phyloP scores from a whole-genome alignment of 2,113 vertebrate species.

The Larimichthys crocea region DNA sequence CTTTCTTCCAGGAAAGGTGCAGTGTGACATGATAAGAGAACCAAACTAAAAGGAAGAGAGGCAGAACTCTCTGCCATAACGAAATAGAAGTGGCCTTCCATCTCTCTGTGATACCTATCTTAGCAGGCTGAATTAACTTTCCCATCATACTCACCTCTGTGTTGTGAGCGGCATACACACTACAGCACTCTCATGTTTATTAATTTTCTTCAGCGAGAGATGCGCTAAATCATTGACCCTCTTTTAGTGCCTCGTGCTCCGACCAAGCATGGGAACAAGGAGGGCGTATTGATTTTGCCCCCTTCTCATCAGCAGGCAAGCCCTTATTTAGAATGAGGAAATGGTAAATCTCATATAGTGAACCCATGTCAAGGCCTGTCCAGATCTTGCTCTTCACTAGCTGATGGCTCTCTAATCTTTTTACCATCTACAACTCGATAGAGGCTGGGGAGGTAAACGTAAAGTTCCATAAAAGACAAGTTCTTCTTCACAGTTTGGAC shows the following conservation, averaged over 20 bases:
- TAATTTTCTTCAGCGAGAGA: conserved; percentile 67
- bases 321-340: conserved; percentile 68
- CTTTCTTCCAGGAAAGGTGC: background rate
- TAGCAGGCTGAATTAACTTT: conserved; percentile 64
- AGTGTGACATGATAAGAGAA: conserved; percentile 15
- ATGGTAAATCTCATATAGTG: conserved; percentile 74
- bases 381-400: conserved; percentile 67
- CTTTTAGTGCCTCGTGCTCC: conserved; percentile 64
- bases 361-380: conserved; percentile 69
- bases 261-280: conserved; percentile 71
- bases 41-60: conserved; percentile 16
- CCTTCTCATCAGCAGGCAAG: conserved; percentile 72
- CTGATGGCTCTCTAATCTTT: conserved; percentile 75
- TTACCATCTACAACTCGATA: conserved; percentile 62
- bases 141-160: conserved; percentile 62
- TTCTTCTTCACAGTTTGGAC: conserved; percentile 12
- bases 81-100: conserved; percentile 70
- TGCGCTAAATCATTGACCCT: conserved; percentile 79
- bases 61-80: conserved; percentile 24
- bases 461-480: background rate
- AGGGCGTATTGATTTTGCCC: conserved; percentile 78
- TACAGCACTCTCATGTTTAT: conserved; percentile 76
- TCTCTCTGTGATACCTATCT: conserved; percentile 19
- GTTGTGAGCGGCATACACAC: conserved; percentile 58
- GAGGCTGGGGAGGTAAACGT: conserved; percentile 40